Evolutionary conservation across 2,113 vertebrate genomes (phyloP).

Genomic region (Embiotoca jacksoni): DNA sequence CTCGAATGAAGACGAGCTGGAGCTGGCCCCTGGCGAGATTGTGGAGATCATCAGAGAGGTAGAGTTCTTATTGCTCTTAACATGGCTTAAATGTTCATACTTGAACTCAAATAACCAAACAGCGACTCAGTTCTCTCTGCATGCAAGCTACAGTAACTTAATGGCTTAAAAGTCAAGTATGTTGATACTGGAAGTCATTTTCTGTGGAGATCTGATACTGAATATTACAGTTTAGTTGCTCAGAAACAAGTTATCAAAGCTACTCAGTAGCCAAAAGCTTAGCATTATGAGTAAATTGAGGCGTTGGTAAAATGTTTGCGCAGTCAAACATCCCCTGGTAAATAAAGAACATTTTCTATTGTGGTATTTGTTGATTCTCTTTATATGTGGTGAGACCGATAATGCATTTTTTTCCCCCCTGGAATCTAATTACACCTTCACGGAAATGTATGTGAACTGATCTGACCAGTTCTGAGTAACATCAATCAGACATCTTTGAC

Average conservation of each 20-base stretch:
- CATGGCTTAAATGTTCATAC: background rate
- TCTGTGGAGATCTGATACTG: background rate
- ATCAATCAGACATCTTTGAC: background rate
- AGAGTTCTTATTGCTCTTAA: slow-evolving; percentile 16
- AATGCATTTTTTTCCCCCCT: background rate
- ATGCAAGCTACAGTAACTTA: background rate
- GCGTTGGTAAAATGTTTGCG: slow-evolving; percentile 3
- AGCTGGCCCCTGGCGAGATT: slow-evolving; percentile 84
- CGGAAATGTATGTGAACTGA: background rate
- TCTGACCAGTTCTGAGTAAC: slow-evolving; percentile 12
- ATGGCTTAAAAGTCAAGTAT: background rate
- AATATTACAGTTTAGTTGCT: background rate
- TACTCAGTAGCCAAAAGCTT: background rate
- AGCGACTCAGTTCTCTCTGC: background rate
- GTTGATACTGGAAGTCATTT: background rate
- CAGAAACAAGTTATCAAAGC: background rate
- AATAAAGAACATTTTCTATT: background rate
- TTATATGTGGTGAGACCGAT: background rate
- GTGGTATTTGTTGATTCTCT: background rate
- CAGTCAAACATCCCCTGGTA: background rate
- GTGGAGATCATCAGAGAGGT: slow-evolving; percentile 88
- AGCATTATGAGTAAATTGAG: slow-evolving; percentile 23
- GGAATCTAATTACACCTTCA: too few relatives aligned
- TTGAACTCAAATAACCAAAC: background rate
- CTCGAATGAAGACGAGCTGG: slow-evolving; percentile 85